Percentiles rank a stretch among this genome's conserved stretches.
phyloP scores from a whole-genome alignment of 2,797 vertebrate species.

The Psittacula echo region DNA sequence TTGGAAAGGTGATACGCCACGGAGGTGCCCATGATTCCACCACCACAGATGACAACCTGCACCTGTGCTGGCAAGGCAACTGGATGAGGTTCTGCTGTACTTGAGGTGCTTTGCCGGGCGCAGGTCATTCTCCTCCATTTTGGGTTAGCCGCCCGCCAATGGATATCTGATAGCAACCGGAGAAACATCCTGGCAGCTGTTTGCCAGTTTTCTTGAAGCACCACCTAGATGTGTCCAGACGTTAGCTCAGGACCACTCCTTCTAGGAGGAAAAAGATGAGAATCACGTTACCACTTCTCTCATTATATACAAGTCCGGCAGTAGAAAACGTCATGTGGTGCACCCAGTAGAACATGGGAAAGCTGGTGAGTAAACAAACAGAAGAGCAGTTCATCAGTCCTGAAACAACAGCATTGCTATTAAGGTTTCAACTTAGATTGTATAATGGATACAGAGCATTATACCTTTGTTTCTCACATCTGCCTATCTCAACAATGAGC shows the following conservation, averaged over 20 bases:
- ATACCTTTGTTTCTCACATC: accelerated
- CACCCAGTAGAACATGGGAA: accelerated
- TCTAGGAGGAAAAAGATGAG: constrained; percentile 29
- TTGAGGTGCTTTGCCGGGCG: constrained; percentile 58
- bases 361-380: background rate
- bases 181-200: constrained; percentile 78
- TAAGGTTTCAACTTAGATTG: background rate
- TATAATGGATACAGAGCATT: accelerated
- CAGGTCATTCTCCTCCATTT: constrained; percentile 68
- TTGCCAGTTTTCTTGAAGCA: background rate
- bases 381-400: background rate
- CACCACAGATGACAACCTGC: constrained; percentile 94
- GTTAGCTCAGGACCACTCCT: background rate
- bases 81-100: constrained; percentile 68
- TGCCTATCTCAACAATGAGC: accelerated
- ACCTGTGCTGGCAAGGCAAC: constrained; percentile 85
- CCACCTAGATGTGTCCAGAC: background rate
- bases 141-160: constrained; percentile 61
- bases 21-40: constrained; percentile 92
- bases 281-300: background rate
- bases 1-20: constrained; percentile 96
- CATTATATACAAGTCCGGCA: background rate
- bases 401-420: background rate
- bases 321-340: background rate
- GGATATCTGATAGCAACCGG: constrained; percentile 75